Evolutionary conservation across 2,888 invertebrate genomes (phyloP).

Genomic region (Zele albiditarsus): DNA sequence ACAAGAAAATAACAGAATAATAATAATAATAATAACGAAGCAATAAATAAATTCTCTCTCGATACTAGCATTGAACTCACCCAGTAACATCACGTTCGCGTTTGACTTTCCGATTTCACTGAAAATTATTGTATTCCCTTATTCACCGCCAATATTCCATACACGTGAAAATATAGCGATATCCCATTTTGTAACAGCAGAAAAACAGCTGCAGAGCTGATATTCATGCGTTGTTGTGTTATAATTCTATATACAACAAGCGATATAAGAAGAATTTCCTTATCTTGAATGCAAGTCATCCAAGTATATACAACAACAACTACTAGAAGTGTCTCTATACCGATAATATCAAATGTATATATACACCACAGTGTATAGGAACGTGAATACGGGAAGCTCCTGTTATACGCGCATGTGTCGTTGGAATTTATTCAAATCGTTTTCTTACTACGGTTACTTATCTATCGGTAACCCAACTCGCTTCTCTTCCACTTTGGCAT

Average conservation of each 20-base stretch:
- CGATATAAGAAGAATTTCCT: conserved; percentile 23
- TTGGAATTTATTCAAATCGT: conserved; percentile 59
- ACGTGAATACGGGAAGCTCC: conserved; percentile 48
- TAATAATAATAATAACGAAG: neutral
- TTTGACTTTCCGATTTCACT: neutral
- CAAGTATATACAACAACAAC: conserved; percentile 37
- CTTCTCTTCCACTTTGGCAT: neutral
- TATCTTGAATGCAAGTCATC: conserved; percentile 25
- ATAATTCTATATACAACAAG: neutral
- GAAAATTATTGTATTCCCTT: conserved; percentile 2
- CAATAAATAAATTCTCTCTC: neutral
- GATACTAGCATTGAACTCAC: conserved; percentile 31
- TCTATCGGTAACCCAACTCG: conserved; percentile 43
- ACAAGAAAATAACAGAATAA: neutral
- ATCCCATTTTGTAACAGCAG: conserved; percentile 13
- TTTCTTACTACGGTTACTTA: conserved; percentile 58
- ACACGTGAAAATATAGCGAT: neutral
- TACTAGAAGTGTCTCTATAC: conserved; percentile 2
- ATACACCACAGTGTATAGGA: conserved; percentile 1
- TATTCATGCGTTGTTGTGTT: neutral
- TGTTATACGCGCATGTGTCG: conserved; percentile 55
- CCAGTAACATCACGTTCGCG: neutral
- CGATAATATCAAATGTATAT: conserved; percentile 36
- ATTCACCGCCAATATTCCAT: neutral
- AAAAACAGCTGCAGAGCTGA: neutral